A percentile compares a stretch with the other conserved stretches of the same genome.
Evolutionary conservation across 2,797 vertebrate species (phyloP).

Genomic region (Falco cherrug): DNA sequence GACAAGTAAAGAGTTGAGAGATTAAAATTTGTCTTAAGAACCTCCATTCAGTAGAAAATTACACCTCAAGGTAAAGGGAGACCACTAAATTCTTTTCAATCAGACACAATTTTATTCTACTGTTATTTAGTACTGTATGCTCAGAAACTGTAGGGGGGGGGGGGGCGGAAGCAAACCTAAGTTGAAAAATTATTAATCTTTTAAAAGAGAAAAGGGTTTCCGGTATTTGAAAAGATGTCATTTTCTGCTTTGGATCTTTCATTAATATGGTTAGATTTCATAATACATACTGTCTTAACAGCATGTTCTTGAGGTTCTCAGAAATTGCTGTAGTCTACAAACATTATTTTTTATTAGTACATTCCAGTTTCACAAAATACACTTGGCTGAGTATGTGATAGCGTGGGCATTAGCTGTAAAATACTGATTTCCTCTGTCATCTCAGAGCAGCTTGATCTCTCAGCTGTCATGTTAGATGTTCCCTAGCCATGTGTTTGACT

Average conservation of each 20-base stretch:
- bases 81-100: constrained; percentile 10
- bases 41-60: constrained; percentile 40
- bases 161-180: not conserved
- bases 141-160: not conserved
- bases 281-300: not conserved
- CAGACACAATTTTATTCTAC: not conserved
- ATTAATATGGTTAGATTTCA: not conserved
- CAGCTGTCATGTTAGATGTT: not conserved
- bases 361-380: not conserved
- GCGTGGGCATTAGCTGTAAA: not conserved
- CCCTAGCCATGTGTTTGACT: not conserved
- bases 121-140: not conserved
- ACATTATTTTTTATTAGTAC: not conserved
- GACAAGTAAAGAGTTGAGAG: constrained; percentile 43
- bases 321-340: not conserved
- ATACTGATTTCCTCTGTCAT: not conserved
- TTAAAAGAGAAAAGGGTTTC: not conserved
- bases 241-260: constrained; percentile 35
- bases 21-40: constrained; percentile 39
- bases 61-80: constrained; percentile 3
- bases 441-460: not conserved
- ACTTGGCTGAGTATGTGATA: not conserved
- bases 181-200: constrained; percentile 15
- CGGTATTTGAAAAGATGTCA: not conserved
- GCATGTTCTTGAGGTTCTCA: not conserved